Base-by-base conservation (phyloP, 2,797 vertebrate genomes). In the Cyprinella venusta region DNA sequence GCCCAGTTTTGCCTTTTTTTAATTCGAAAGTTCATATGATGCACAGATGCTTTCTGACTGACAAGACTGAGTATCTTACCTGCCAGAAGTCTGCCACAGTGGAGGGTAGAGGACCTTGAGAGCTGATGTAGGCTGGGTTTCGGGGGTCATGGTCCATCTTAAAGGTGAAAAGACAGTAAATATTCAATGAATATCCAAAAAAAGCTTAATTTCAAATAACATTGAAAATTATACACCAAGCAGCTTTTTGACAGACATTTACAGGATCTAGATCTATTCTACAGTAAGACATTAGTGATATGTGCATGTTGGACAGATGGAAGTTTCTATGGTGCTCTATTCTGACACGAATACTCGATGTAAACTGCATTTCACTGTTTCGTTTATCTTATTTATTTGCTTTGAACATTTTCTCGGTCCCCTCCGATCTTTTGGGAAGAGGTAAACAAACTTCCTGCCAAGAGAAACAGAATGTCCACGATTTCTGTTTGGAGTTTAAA, bases 61-160 rank as follows among this genome's bases (percentile, higher is more conserved):
- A 76, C 13, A 45, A 61, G 24, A 77, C 26, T 6, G 15, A 79
- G 59, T 40, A 63, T 65, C 81, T 59, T 94, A 98, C 98, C 97
- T 99, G 98, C 98, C 98, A 99, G 92, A 99, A 99, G 92, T 99
- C 98, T 0, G 96, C 95, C 4, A 97, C 96, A 0, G 98, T 99
- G 86, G 97, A 93, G 2, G 97, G 95, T 80, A 99, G 95, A 0
- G 98, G 96, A 54, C 97, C 98, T 90, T 99, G 98, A 68, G 97
- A 94, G 84, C 97, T 94, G 85, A 99, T 97, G 89, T 99, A 99
- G 0, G 97, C 96, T 0, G 98, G 98, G 83, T 96, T 99, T 85
- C 97, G 93, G 0, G 98, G 98, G 91, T 99, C 98, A 36, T 97
- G 98, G 88, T 99, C 98, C 97, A 97, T 98, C 98, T 99, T 93